Evolutionary conservation across 2,797 vertebrate species (phyloP).

Genomic region (Oreochromis mossambicus): DNA sequence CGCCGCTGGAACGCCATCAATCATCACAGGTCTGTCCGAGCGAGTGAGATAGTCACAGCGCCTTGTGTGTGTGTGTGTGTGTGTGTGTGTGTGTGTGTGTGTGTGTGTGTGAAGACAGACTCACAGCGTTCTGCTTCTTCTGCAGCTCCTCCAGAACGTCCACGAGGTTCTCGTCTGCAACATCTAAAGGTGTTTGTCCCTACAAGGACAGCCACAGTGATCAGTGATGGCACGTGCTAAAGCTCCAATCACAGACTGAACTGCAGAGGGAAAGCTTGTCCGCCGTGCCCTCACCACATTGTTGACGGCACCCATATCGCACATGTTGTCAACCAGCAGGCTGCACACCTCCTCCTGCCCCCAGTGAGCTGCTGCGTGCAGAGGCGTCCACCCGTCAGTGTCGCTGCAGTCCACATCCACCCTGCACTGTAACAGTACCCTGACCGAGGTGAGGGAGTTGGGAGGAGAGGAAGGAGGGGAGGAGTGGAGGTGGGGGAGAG

Average conservation of each 20-base stretch:
- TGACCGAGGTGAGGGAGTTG: background rate
- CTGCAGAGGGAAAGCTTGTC: background rate
- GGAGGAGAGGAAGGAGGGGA: background rate
- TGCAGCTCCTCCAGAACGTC: constrained; percentile 81
- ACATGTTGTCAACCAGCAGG: constrained; percentile 79
- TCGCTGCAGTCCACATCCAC: constrained; percentile 79
- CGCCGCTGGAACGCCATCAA: constrained; percentile 34
- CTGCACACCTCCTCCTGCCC: constrained; percentile 82
- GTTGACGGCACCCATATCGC: constrained; percentile 81
- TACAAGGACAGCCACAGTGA: constrained; percentile 54
- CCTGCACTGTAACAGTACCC: constrained; percentile 76
- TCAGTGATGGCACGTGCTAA: background rate
- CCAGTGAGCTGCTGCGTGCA: constrained; percentile 85
- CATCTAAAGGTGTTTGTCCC: constrained; percentile 84
- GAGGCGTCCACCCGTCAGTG: constrained; percentile 80
- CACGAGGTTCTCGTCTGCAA: constrained; percentile 80
- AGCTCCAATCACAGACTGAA: background rate
- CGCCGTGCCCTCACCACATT: constrained; percentile 75
- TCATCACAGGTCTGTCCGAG: constrained; percentile 58
- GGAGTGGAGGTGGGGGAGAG: background rate
- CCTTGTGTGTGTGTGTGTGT: background rate
- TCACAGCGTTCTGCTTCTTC: constrained; percentile 82
- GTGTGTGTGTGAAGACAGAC: constrained; percentile 19
- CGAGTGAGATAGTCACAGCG: constrained; percentile 10
- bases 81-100: background rate